A percentile compares a stretch with the other conserved stretches of the same genome.
Conservation (phyloP, 2,888 invertebrate genomes). For the Melieria picta region DNA sequence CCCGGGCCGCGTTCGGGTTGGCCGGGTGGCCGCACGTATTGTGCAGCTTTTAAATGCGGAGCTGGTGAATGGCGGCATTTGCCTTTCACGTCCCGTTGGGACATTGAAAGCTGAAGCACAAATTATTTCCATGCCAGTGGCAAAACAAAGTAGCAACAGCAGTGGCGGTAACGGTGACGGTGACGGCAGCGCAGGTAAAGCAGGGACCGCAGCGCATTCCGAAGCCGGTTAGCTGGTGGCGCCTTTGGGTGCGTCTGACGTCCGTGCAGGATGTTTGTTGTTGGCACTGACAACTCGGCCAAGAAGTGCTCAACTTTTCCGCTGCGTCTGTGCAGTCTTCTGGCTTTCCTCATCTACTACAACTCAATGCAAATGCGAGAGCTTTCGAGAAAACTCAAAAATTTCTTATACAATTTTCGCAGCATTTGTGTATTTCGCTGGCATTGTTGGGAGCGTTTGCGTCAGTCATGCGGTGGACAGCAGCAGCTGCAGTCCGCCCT, state of each 20-base stretch:
- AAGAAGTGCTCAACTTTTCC: neutral
- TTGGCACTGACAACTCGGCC: neutral
- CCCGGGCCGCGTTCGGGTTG: too few relatives aligned
- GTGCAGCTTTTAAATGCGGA: neutral
- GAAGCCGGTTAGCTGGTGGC: too few relatives aligned
- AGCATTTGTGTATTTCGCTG: neutral
- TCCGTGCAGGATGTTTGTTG: too few relatives aligned
- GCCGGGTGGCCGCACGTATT: neutral
- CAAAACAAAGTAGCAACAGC: neutral
- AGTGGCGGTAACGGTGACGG: neutral
- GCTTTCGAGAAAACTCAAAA: neutral
- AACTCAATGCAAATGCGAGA: too few relatives aligned
- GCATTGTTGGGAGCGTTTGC: neutral
- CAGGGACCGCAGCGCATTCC: neutral
- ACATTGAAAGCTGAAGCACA: neutral
- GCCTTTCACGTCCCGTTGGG: too few relatives aligned
- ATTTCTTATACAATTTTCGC: neutral
- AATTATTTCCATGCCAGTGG: conserved; percentile 1
- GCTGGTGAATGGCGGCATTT: too few relatives aligned
- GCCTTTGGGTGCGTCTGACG: too few relatives aligned
- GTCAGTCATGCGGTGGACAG: neutral
- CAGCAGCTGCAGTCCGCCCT: neutral
- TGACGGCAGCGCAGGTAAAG: conserved; percentile 1
- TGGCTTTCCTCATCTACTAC: neutral
- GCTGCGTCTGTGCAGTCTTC: neutral